phyloP scores from a whole-genome alignment of 1,140 invertebrate genomes.

The Chrysopa pallens region DNA sequence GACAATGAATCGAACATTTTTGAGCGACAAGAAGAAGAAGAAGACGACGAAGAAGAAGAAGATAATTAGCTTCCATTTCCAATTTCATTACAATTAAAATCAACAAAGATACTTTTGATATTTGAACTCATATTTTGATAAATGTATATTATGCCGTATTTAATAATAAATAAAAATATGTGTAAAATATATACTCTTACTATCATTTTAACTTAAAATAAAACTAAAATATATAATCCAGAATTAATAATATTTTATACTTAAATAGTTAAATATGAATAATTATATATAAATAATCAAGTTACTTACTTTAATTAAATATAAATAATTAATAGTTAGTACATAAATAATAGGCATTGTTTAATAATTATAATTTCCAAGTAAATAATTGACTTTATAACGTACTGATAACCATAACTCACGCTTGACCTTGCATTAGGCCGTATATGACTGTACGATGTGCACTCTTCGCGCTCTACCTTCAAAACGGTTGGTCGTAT shows the following conservation, averaged over 20 bases:
- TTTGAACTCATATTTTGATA: slow-evolving; percentile 14
- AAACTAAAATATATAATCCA: slow-evolving; percentile 10
- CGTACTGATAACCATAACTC: slow-evolving; percentile 1
- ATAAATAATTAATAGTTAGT: slow-evolving; percentile 5
- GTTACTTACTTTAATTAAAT: neutral
- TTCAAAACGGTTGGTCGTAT: slow-evolving; percentile 7
- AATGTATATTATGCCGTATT: slow-evolving; percentile 13
- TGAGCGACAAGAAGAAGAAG: slow-evolving; percentile 11
- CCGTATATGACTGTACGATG: slow-evolving; percentile 1
- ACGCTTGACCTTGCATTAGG: slow-evolving; percentile 1
- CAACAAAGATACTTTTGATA: slow-evolving; percentile 10
- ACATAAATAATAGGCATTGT: slow-evolving; percentile 7
- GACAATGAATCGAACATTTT: slow-evolving; percentile 15
- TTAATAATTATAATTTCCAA: too few relatives aligned
- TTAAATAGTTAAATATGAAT: slow-evolving; percentile 1
- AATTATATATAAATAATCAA: slow-evolving; percentile 12
- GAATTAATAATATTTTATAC: slow-evolving; percentile 12
- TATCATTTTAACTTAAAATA: slow-evolving; percentile 8
- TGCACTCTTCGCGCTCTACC: slow-evolving; percentile 4
- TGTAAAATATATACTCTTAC: slow-evolving; percentile 12
- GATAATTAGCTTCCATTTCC: slow-evolving; percentile 14
- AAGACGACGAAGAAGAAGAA: slow-evolving; percentile 15
- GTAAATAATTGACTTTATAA: too few relatives aligned
- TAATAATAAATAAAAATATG: slow-evolving; percentile 13
- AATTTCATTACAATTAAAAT: slow-evolving; percentile 13